Evolutionary conservation across 2,888 invertebrate species (phyloP).

Genomic region (Heliconius aoede): DNA sequence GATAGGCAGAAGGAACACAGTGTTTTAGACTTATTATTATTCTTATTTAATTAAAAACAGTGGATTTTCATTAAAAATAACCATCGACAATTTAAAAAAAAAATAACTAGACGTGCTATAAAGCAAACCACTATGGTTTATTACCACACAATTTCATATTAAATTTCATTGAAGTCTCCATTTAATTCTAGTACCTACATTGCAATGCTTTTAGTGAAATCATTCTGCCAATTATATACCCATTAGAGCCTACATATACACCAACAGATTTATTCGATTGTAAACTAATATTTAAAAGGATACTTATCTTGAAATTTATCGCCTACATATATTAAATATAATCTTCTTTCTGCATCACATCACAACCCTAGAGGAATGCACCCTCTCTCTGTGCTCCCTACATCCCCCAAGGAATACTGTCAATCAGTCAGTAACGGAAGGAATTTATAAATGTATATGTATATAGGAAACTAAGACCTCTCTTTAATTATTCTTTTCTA

Average conservation of each 20-base stretch:
- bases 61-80: background rate
- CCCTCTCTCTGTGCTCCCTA: background rate
- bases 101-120: background rate
- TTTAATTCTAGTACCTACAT: background rate
- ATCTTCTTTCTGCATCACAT: background rate
- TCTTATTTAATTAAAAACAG: no score
- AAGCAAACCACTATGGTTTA: background rate
- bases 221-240: constrained; percentile 17
- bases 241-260: background rate
- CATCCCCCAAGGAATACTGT: background rate
- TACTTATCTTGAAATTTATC: background rate
- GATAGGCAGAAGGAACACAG: no score
- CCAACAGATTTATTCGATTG: background rate
- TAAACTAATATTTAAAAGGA: background rate
- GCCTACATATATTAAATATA: background rate
- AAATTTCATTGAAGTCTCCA: constrained; percentile 2
- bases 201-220: constrained; percentile 24
- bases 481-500: no score
- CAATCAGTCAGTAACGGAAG: no score
- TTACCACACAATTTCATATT: constrained; percentile 7
- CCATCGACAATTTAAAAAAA: background rate
- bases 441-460: no score
- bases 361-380: background rate
- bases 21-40: no score
- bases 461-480: no score